These are phyloP conservation scores for Chiloscyllium punctatum DNA, from an alignment of 2,797 vertebrate species.

Conservation along the genomic window DNA sequence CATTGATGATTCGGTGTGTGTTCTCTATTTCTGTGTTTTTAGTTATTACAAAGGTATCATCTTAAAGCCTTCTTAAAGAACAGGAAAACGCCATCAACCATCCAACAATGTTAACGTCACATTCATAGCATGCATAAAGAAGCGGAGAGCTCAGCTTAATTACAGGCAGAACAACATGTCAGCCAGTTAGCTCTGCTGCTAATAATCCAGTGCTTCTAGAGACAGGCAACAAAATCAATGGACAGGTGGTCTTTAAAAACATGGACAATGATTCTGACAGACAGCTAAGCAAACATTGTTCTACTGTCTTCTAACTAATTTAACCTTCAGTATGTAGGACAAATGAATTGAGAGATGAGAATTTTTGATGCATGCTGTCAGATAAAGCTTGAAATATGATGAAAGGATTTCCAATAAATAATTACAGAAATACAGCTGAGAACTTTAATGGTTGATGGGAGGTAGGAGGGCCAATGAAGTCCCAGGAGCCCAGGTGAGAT, in stretches of 20 bases:
- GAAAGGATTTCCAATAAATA: background rate
- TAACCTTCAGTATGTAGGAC: background rate
- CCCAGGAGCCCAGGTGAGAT: background rate
- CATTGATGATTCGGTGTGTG: no score
- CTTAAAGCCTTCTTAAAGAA: background rate
- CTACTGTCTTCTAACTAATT: background rate
- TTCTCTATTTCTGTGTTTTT: no score
- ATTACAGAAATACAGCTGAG: background rate
- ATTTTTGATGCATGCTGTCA: background rate
- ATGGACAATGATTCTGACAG: background rate
- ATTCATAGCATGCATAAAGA: background rate
- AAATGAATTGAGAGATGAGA: background rate
- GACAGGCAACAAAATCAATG: background rate
- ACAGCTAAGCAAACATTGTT: background rate
- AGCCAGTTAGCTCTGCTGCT: background rate
- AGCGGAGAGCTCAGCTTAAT: background rate
- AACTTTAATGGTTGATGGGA: background rate
- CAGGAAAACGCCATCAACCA: background rate
- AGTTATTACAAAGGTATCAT: no score
- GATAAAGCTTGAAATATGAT: background rate
- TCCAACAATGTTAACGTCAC: background rate
- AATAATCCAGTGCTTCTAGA: background rate
- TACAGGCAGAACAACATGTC: background rate
- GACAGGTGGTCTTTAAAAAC: background rate
- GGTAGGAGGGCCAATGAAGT: background rate